phyloP scores from a whole-genome alignment of 2,113 vertebrate genomes.

The Baryphthengus martii region DNA sequence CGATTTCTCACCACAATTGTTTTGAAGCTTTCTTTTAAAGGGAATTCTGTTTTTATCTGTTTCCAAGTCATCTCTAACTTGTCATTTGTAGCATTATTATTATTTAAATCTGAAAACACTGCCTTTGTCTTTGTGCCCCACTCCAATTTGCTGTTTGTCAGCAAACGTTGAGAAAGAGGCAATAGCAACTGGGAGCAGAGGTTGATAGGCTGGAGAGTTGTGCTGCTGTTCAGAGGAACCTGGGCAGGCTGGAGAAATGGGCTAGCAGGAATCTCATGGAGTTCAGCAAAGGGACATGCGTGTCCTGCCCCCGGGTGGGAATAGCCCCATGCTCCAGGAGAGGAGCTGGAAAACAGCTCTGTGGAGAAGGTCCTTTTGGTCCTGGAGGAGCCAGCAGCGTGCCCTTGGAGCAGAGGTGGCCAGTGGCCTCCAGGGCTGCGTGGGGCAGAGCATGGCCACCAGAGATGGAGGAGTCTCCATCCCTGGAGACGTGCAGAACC shows the following conservation, averaged over 20 bases:
- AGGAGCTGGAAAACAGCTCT: background rate
- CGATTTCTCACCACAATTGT: background rate
- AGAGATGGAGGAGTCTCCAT: background rate
- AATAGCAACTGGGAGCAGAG: background rate
- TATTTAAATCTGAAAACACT: background rate
- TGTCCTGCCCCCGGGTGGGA: background rate
- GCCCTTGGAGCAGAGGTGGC: background rate
- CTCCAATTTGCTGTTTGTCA: background rate
- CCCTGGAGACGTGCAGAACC: background rate
- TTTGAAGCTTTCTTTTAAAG: background rate
- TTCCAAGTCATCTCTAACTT: background rate
- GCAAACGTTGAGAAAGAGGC: background rate
- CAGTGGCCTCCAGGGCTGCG: background rate
- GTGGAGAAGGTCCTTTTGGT: background rate
- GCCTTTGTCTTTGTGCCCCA: background rate
- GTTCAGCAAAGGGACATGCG: background rate
- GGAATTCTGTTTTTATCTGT: background rate
- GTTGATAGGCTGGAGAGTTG: background rate
- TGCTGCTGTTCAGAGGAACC: background rate
- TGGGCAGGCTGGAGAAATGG: background rate
- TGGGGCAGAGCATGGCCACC: background rate
- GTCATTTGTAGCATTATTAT: background rate
- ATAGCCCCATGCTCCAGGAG: background rate
- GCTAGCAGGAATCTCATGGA: background rate
- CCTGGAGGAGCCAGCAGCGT: background rate